Base-by-base conservation (phyloP, 2,113 vertebrate genomes). In the Ailuropoda melanoleuca region DNA sequence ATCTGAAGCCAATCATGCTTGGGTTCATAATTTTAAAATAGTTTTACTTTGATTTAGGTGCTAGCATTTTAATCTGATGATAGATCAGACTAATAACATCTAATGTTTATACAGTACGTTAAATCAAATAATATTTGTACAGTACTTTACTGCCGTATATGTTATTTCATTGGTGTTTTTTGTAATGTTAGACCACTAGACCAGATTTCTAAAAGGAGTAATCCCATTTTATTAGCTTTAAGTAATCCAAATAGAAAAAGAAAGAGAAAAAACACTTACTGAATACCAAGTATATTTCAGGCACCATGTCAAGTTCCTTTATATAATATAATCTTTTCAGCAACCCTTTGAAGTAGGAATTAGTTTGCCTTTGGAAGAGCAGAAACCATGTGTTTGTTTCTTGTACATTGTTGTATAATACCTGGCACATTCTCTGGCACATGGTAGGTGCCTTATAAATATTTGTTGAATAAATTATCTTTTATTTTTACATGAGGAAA, bases 21-120 rank as follows among this genome's bases (percentile, higher is more conserved):
- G 24, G 19, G 21, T 89, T 95, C 68, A 91, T 97, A 78, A 68
- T 37, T 93, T 97, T 78, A 66, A 83, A 83, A 19, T 78, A 62
- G 34, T 94, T 91, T 91, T 68, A 39, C 43, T 78, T 75, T 92
- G 70, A 34, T 92, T 88, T n/a, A 74, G 46, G 88, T 70, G 62
- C 78, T 21, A 58, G 23, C 24, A 70, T 78, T 84, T 94, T 70
- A 78, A 68, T 68, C 34, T 90, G 86, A 78, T 53, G 60, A 56
- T 80, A 70, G n/a, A 85, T 62, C 50, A 88, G 2, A 62, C 43
- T 92, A 68, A 60, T 62, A 93, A 43, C n/a, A 89, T 88, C 46
- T 80, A 84, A 68, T 43, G 58, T 90, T 82, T 68, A 9, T 58
- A 60, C 60, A 68, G 18, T 70, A 75, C 53, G 13, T 77, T 90